These are phyloP conservation scores for Silvanus unidentatus DNA, from an alignment of 2,888 invertebrate species.

Conservation along the genomic window DNA sequence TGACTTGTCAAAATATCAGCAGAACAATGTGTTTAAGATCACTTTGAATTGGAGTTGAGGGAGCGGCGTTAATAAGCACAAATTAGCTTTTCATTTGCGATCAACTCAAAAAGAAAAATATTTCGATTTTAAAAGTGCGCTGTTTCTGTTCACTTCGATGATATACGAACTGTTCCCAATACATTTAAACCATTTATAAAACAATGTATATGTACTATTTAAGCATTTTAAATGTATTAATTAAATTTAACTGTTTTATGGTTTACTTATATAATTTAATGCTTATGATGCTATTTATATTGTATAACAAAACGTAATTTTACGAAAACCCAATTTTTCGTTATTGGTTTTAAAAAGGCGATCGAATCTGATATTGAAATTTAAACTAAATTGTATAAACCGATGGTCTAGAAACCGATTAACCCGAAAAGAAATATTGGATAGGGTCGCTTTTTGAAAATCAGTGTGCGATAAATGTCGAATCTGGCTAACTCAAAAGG, in stretches of 20 bases:
- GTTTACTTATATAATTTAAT: conserved; percentile 1
- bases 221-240: conserved; percentile 28
- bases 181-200: neutral
- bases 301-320: neutral
- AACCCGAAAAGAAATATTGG: too few relatives aligned
- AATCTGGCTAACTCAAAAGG: conserved; percentile 7
- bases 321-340: neutral
- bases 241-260: conserved; percentile 16
- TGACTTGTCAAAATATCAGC: conserved; percentile 17
- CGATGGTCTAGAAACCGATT: too few relatives aligned
- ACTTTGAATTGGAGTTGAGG: conserved; percentile 19
- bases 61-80: neutral
- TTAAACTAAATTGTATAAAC: too few relatives aligned
- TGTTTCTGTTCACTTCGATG: too few relatives aligned
- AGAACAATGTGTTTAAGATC: conserved; percentile 12
- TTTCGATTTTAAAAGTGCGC: neutral
- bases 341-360: too few relatives aligned
- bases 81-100: neutral
- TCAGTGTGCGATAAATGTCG: neutral
- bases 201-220: conserved; percentile 21
- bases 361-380: too few relatives aligned
- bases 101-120: neutral
- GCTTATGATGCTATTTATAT: conserved; percentile 1
- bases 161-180: neutral
- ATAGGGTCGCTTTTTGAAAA: too few relatives aligned